Base-by-base conservation (phyloP, 2,113 vertebrate species). In the Ariopsis seemanni region DNA sequence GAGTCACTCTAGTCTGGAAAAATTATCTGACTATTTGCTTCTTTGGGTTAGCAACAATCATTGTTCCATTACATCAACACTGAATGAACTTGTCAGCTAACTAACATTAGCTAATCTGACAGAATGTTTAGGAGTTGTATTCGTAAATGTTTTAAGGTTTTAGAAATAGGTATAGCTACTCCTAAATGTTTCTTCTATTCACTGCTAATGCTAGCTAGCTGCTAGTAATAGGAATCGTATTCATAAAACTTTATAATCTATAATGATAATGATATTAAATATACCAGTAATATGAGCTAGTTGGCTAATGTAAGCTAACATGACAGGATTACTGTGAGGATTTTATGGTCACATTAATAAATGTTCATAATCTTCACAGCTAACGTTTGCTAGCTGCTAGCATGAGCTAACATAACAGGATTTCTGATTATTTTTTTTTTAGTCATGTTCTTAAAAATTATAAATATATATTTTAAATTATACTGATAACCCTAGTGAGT, bases 21-120 rank as follows among this genome's bases (percentile, higher is more conserved):
- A 89, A 79, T 60, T 89, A 86, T 85, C 52, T 71, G 62, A 65
- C 85, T 77, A 85, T 87, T 53, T 9, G 3, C 77, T 74, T 30
- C 27, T 14, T 22, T 82, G 77, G 57, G 85, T 22, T 27, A 62
- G 58, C 22, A 52, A 27, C 60, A 62, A 18, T 17, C 69, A 67
- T 57, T 79, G 27, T 25, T 55, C 75, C 14, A 62, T 80, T 34
- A 27, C 11, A n/a, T 79, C 52, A 30, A 27, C 17, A 9, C 77
- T 8, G 53, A 79, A 30, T 34, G 18, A 58, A 34, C 77, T 9
- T 57, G 77, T 4, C 27, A 81, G 48, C 79, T 48, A 22, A 34
- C 57, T 62, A 62, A 62, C 18, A 25, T 14, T 7, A 17, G 57
- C 57, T 82, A 82, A 82, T 62, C 57, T 34, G 20, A 62, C 57